Conservation (phyloP, 2,797 vertebrate species). For the Lepidocolaptes lacrymiger region DNA sequence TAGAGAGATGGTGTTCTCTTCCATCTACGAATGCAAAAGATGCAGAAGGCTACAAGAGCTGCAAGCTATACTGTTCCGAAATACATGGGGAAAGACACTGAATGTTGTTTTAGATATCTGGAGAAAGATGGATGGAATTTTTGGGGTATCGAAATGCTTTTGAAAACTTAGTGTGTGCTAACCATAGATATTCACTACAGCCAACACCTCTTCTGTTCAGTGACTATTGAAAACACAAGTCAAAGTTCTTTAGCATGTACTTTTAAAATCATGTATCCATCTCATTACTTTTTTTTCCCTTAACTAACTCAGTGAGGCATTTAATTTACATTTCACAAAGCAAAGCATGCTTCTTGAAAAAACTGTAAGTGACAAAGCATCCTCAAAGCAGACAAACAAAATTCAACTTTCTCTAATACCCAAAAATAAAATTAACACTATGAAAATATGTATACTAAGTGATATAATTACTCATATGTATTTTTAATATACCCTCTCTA, state of each 20-base stretch:
- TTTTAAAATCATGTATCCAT: accelerated
- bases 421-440: background rate
- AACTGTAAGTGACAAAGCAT: background rate
- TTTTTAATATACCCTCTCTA: background rate
- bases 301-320: background rate
- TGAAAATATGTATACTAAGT: background rate
- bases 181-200: background rate
- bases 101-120: background rate
- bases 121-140: background rate
- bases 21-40: too few relatives aligned
- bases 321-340: background rate
- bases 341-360: background rate
- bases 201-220: background rate
- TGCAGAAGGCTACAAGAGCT: background rate
- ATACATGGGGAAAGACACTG: background rate
- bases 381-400: background rate
- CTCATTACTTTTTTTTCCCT: background rate
- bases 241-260: background rate
- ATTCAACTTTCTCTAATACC: background rate
- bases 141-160: accelerated
- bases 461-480: background rate
- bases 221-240: background rate
- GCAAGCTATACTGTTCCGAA: background rate
- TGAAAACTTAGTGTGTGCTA: background rate
- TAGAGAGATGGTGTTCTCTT: accelerated